Percentiles rank a stretch among this genome's conserved stretches.
Conservation (phyloP, 2,888 invertebrate species). For the Lycophotia porphyrea region DNA sequence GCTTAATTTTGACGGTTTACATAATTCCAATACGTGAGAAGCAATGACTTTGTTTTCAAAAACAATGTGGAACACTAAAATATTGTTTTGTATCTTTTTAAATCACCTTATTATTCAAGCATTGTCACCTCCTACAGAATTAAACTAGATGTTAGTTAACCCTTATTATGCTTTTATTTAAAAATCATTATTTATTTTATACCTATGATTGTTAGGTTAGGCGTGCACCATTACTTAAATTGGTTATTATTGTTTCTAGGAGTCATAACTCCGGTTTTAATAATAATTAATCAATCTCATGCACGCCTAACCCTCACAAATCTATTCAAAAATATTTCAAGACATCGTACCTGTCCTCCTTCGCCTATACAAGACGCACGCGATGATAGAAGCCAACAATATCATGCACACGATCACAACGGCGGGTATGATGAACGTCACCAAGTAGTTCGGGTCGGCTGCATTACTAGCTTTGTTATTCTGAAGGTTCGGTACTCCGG, state of each 20-base stretch:
- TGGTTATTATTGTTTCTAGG: neutral
- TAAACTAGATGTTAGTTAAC: conserved; percentile 70
- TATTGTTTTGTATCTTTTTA: conserved; percentile 48
- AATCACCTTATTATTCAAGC: conserved; percentile 76
- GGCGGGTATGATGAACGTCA: conserved; percentile 97
- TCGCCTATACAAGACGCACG: conserved; percentile 96
- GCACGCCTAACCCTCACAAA: conserved; percentile 14
- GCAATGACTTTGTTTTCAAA: conserved; percentile 47
- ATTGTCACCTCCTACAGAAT: conserved; percentile 78
- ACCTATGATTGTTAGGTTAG: conserved; percentile 3
- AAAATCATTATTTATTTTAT: conserved; percentile 8
- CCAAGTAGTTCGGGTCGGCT: conserved; percentile 88
- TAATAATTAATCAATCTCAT: neutral
- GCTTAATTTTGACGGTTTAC: conserved; percentile 39
- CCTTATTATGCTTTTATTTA: conserved; percentile 14
- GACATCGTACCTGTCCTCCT: conserved; percentile 92
- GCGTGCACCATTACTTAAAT: neutral
- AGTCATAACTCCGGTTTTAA: neutral
- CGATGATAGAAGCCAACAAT: conserved; percentile 95
- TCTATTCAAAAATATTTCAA: neutral
- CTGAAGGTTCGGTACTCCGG: conserved; percentile 73
- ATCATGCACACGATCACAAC: conserved; percentile 97
- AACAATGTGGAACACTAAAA: conserved; percentile 60
- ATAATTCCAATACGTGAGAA: conserved; percentile 61
- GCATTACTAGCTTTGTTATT: conserved; percentile 78